phyloP scores from a whole-genome alignment of 2,113 vertebrate species.

The Procavia capensis region DNA sequence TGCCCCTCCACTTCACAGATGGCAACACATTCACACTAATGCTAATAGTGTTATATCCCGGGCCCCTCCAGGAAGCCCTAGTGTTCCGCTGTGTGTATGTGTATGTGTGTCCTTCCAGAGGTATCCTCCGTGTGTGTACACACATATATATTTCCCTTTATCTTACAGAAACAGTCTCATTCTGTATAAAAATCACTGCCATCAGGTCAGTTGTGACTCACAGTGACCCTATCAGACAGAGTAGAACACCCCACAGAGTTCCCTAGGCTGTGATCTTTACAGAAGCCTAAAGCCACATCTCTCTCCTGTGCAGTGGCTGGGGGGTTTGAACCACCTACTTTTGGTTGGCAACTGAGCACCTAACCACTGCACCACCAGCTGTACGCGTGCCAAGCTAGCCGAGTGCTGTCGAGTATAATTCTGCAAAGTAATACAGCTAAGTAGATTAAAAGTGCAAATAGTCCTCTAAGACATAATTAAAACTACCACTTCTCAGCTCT shows the following conservation, averaged over 20 bases:
- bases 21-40: background rate
- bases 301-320: background rate
- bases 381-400: background rate
- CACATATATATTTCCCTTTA: background rate
- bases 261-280: background rate
- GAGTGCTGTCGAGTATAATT: too few relatives aligned
- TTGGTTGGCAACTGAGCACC: background rate
- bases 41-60: fast-evolving
- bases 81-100: too few relatives aligned
- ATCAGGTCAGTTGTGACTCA: background rate
- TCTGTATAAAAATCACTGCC: background rate
- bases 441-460: background rate
- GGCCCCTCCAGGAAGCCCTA: background rate
- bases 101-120: background rate
- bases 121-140: background rate
- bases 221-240: background rate
- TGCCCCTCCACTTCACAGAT: background rate
- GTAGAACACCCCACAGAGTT: background rate
- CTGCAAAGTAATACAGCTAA: background rate
- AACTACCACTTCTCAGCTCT: background rate
- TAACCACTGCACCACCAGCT: background rate
- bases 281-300: background rate
- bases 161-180: background rate
- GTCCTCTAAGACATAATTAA: background rate
- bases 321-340: background rate